These are phyloP conservation scores for Cydia fagiglandana DNA, from an alignment of 1,140 invertebrate species.

Conservation along the genomic window DNA sequence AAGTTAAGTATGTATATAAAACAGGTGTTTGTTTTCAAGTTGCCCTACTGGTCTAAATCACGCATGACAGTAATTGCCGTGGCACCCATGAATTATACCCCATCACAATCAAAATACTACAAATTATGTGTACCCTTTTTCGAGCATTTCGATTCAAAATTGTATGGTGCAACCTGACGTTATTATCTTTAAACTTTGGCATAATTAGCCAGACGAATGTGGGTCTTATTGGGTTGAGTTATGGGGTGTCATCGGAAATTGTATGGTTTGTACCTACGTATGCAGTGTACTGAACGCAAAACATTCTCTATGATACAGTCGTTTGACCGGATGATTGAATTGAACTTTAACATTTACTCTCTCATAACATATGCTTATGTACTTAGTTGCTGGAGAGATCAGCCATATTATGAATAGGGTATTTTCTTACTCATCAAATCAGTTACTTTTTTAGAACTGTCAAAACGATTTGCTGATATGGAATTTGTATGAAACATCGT, in stretches of 20 bases:
- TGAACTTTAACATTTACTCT: no score
- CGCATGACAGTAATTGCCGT: conserved; percentile 46
- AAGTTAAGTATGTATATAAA: neutral
- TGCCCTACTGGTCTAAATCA: conserved; percentile 25
- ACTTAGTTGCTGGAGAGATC: no score
- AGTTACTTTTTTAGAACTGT: no score
- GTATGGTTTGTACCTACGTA: conserved; percentile 18
- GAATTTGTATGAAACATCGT: no score
- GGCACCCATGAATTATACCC: conserved; percentile 55
- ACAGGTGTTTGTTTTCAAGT: conserved; percentile 9
- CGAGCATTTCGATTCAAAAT: conserved; percentile 42
- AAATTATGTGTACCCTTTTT: conserved; percentile 53
- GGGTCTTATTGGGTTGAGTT: neutral
- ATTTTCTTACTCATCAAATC: no score
- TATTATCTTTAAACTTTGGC: conserved; percentile 33
- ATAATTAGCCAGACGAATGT: neutral
- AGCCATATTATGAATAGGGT: no score
- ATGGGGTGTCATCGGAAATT: conserved; percentile 46
- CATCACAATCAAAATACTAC: conserved; percentile 65
- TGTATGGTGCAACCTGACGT: conserved; percentile 42
- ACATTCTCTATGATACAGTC: neutral
- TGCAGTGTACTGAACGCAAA: neutral
- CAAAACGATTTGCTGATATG: no score
- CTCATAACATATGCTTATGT: no score
- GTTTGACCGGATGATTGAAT: neutral